phyloP scores from a whole-genome alignment of 2,797 vertebrate species.

The Mus spretus region DNA sequence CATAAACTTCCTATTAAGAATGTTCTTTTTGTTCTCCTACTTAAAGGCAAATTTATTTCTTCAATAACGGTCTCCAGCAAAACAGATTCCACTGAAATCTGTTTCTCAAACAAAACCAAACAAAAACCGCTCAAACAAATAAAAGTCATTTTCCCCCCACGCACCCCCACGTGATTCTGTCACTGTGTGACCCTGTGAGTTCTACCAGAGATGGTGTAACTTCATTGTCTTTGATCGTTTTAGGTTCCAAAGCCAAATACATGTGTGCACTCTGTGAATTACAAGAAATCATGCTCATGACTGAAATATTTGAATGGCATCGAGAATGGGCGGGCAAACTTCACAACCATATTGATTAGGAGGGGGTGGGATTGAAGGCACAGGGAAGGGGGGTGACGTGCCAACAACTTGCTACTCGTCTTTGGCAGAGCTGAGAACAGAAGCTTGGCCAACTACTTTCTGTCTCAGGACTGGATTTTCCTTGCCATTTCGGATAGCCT shows the following conservation, averaged over 20 bases:
- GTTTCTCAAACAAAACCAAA: conserved; percentile 9
- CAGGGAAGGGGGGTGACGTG: not conserved
- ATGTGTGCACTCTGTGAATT: not conserved
- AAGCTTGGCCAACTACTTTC: conserved; percentile 44
- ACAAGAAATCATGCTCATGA: not conserved
- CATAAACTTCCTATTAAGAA: not conserved
- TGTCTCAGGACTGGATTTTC: not conserved
- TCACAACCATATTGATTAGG: conserved; percentile 49
- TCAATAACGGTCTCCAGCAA: not conserved
- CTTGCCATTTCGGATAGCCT: not conserved
- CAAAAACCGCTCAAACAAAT: not conserved
- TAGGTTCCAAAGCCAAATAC: not conserved
- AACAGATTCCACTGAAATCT: conserved; percentile 10
- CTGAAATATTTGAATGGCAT: conserved; percentile 33
- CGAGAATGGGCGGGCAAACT: not conserved
- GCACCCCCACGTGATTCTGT: not conserved
- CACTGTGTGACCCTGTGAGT: not conserved
- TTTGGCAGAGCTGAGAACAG: conserved; percentile 26
- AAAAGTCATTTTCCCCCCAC: not conserved
- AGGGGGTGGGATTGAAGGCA: not conserved
- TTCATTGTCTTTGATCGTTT: not conserved
- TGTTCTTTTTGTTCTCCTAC: not conserved
- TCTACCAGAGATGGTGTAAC: not conserved
- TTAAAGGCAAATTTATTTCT: conserved; percentile 20
- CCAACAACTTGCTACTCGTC: conserved; percentile 9